Evolutionary conservation across 2,113 vertebrate species (phyloP), one percentile per base, ranked within the genome.

Genomic region (Dermatemys mawii): DNA sequence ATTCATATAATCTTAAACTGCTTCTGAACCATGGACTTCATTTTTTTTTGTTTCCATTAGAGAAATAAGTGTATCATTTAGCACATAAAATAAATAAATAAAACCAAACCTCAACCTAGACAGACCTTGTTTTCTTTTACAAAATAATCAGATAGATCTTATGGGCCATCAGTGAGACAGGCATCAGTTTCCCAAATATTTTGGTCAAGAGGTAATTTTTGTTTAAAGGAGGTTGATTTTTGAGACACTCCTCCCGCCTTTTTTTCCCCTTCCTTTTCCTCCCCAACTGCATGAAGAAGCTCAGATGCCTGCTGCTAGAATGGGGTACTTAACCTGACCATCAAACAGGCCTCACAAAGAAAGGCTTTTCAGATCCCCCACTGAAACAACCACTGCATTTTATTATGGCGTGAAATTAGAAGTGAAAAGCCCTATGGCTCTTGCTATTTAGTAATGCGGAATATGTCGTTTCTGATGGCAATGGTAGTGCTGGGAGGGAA

Each of bases 331-430:
- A 98, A 97, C 96, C 97, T 97, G 97, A 97, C 98, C 98, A 88
- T 98, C 98, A 94, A 80, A 97, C 91, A 95, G 95, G 97, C 97
- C 95, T 96, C 97, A 98, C 98, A 99, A 98, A 99, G 94, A 98
- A 96, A 86, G 83, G 97, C 98, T 97, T 98, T 99, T 98, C 98
- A 98, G 98, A 97, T 97, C 97, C 97, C 98, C 94, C 96, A 95
- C 98, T 93, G 98, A 97, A 98, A 97, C 98, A 97, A 98, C 98
- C 97, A 97, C 98, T 98, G 98, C 97, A 96, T 98, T 98, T 98
- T 98, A 98, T 98, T 98, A 98, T 90, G 95, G 98, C 98, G 98
- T 99, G 98, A 99, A 99, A 99, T 98, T 95, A 94, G 97, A 97
- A 98, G 94, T 98, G 98, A 99, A 99, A 98, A 98, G 98, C 94